A percentile compares a stretch with the other conserved stretches of the same genome.
These are phyloP conservation scores for Rhynchotus rufescens DNA, from an alignment of 2,797 vertebrate species.

Conservation along the genomic window DNA sequence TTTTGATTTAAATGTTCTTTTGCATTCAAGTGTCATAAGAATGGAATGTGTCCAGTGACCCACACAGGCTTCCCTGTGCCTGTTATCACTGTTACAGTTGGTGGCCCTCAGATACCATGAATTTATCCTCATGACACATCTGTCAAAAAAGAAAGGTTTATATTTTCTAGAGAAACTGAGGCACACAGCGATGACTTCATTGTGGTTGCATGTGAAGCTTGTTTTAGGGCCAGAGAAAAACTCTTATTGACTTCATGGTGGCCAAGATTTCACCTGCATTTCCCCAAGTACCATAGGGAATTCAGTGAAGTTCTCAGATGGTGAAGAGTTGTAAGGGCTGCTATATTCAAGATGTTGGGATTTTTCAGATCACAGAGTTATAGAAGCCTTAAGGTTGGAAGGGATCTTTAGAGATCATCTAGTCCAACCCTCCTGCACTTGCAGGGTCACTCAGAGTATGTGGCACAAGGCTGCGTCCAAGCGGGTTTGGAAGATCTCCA, in stretches of 20 bases:
- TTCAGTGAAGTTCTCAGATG: not conserved
- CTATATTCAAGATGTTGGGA: not conserved
- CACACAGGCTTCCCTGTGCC: slow-evolving; percentile 18
- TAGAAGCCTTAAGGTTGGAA: too few relatives aligned
- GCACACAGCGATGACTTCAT: not conserved
- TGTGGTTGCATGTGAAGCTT: not conserved
- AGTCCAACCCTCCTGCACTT: too few relatives aligned
- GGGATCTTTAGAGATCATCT: too few relatives aligned
- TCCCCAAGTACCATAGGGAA: not conserved
- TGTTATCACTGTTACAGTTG: not conserved
- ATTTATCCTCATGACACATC: slow-evolving; percentile 39
- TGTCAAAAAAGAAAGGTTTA: not conserved
- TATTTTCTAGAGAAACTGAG: slow-evolving; percentile 24
- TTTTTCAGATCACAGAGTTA: not conserved
- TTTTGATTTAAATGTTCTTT: slow-evolving; percentile 62
- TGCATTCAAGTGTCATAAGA: slow-evolving; percentile 39
- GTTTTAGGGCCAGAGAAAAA: not conserved
- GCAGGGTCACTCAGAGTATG: too few relatives aligned
- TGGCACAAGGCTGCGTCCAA: too few relatives aligned
- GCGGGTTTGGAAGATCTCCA: too few relatives aligned
- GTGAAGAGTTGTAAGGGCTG: not conserved
- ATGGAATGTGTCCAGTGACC: slow-evolving; percentile 63
- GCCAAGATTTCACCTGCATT: not conserved
- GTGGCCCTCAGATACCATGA: slow-evolving; percentile 11
- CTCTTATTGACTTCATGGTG: not conserved